phyloP scores from a whole-genome alignment of 2,797 vertebrate genomes.

The Anguilla pacifica region DNA sequence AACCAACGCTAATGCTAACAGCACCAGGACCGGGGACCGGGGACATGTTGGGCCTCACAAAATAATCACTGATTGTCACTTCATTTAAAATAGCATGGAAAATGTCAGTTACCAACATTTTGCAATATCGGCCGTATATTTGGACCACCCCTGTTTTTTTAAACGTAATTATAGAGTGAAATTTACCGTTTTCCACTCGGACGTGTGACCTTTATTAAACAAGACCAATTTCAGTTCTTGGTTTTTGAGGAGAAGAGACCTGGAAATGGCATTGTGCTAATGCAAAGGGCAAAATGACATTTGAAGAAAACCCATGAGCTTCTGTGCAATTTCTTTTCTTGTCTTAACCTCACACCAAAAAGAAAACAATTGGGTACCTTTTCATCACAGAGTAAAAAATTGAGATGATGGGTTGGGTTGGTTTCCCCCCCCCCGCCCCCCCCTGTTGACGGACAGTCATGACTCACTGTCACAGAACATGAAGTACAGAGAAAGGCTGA shows the following conservation, averaged over 20 bases:
- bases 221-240: not conserved
- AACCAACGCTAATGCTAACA: too few species aligned
- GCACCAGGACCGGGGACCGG: too few species aligned
- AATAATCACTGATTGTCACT: too few species aligned
- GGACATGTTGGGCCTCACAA: too few species aligned
- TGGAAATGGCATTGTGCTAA: not conserved
- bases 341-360: not conserved
- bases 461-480: not conserved
- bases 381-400: not conserved
- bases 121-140: not conserved
- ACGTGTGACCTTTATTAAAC: not conserved
- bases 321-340: not conserved
- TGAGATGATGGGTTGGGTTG: not conserved
- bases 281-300: not conserved
- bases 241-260: not conserved
- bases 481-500: not conserved
- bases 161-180: not conserved
- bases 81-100: too few species aligned
- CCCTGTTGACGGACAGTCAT: not conserved
- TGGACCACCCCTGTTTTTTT: not conserved
- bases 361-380: not conserved
- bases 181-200: not conserved
- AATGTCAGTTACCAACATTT: not conserved
- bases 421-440: not conserved
- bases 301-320: not conserved